These are phyloP conservation scores for Chloroceryle aenea DNA, from an alignment of 2,113 vertebrate genomes.

Conservation along the genomic window DNA sequence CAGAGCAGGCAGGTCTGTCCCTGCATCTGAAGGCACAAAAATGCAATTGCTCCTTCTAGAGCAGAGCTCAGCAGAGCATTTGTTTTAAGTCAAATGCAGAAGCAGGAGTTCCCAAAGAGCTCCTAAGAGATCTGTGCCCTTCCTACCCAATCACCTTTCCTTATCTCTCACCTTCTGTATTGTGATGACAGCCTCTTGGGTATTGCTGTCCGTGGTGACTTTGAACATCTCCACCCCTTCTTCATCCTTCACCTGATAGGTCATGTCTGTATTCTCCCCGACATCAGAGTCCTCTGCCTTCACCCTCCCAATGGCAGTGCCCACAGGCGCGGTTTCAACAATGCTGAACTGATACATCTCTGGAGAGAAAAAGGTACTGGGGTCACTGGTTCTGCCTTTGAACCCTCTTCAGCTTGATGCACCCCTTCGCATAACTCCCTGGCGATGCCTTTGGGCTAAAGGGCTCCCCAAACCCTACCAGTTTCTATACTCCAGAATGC, in stretches of 20 bases:
- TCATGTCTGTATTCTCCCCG: conserved; percentile 98
- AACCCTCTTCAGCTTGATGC: fast-evolving
- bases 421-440: not conserved
- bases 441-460: not conserved
- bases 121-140: not conserved
- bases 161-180: conserved; percentile 84
- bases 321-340: conserved; percentile 85
- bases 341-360: conserved; percentile 98
- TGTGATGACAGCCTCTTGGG: conserved; percentile 91
- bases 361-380: conserved; percentile 39
- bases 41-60: not conserved
- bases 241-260: conserved; percentile 89
- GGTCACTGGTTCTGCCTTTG: not conserved
- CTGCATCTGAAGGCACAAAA: not conserved
- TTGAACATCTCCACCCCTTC: conserved; percentile 88
- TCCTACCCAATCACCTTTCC: not conserved
- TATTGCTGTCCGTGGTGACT: conserved; percentile 89
- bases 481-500: fast-evolving
- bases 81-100: not conserved
- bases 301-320: conserved; percentile 88
- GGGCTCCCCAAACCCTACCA: not conserved
- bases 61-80: not conserved
- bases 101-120: not conserved
- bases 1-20: not conserved
- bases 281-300: conserved; percentile 93